These are phyloP conservation scores for Camptogramma bilineatum DNA, from an alignment of 2,888 invertebrate genomes.

Conservation along the genomic window DNA sequence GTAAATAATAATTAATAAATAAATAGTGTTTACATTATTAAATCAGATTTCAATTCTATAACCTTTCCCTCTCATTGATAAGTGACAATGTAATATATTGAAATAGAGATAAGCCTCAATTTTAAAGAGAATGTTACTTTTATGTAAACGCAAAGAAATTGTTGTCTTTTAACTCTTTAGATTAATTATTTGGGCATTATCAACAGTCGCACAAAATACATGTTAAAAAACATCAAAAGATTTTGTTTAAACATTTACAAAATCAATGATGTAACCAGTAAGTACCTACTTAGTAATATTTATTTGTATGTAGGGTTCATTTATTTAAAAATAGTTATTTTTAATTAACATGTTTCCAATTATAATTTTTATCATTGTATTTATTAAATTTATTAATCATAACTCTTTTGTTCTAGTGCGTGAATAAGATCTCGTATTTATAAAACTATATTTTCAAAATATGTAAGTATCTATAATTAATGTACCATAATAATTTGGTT, in stretches of 20 bases:
- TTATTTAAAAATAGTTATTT: background rate
- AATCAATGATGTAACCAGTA: background rate
- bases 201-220: constrained; percentile 14
- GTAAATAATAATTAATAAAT: constrained; percentile 24
- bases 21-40: constrained; percentile 7
- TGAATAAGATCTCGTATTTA: constrained; percentile 64
- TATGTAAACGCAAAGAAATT: background rate
- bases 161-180: background rate
- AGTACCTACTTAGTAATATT: too few relatives aligned
- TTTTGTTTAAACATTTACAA: background rate
- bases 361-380: constrained; percentile 37
- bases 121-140: background rate
- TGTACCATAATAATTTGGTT: constrained; percentile 56
- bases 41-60: constrained; percentile 4
- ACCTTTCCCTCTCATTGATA: constrained; percentile 4
- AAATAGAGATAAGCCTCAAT: background rate
- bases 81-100: constrained; percentile 8
- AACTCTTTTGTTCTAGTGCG: constrained; percentile 45
- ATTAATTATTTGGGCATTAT: constrained; percentile 12
- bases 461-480: constrained; percentile 35
- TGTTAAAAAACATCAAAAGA: background rate
- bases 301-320: background rate
- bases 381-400: constrained; percentile 46
- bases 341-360: background rate
- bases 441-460: constrained; percentile 45